Evolutionary conservation across 1,140 invertebrate species (phyloP).

Genomic region (Drosophila busckii): DNA sequence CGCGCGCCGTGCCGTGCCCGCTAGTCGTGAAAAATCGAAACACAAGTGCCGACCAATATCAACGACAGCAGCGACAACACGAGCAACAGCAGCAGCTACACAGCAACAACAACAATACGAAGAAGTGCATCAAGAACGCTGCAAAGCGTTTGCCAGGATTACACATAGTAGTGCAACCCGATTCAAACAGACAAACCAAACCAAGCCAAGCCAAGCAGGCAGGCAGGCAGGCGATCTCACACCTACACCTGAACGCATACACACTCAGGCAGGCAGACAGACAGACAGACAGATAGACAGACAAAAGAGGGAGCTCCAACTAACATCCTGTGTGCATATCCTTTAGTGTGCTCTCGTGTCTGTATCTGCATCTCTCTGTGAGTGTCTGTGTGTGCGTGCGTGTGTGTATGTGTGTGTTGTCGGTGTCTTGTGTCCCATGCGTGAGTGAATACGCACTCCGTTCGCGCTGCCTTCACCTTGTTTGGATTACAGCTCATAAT

Average conservation of each 20-base stretch:
- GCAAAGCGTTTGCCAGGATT: constrained; percentile 28
- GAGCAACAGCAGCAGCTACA: background rate
- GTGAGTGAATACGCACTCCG: constrained; percentile 19
- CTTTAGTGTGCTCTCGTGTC: background rate
- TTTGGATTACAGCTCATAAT: constrained; percentile 75
- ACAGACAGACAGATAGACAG: constrained; percentile 14
- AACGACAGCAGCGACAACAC: constrained; percentile 25
- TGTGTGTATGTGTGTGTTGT: constrained; percentile 10
- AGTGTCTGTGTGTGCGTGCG: constrained; percentile 20
- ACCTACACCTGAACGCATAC: constrained; percentile 19
- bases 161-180: constrained; percentile 55
- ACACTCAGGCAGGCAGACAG: constrained; percentile 6
- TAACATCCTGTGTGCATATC: constrained; percentile 8
- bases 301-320: constrained; percentile 8
- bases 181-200: constrained; percentile 36
- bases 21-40: constrained; percentile 54
- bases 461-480: constrained; percentile 46
- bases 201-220: no score
- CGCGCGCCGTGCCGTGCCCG: constrained; percentile 17
- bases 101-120: constrained; percentile 18
- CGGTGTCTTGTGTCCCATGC: constrained; percentile 5
- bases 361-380: constrained; percentile 2
- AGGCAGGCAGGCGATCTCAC: no score
- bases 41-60: constrained; percentile 49
- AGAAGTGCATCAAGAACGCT: background rate